A percentile compares a stretch with the other conserved stretches of the same genome.
phyloP scores from a whole-genome alignment of 2,888 invertebrate genomes.

The Adela reaumurella region DNA sequence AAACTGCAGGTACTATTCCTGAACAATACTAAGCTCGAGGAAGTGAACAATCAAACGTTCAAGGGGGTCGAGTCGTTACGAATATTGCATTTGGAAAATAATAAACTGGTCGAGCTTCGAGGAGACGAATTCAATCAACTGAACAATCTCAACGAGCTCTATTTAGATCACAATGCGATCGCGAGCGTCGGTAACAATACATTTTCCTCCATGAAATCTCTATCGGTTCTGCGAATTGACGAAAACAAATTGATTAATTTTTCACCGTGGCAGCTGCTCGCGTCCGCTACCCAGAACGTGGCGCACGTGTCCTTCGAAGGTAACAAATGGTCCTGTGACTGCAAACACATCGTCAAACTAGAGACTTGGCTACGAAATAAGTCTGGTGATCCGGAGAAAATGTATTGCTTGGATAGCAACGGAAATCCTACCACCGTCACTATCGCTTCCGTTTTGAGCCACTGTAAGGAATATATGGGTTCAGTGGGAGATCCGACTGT shows the following conservation, averaged over 20 bases:
- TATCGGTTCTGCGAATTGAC: conserved; percentile 71
- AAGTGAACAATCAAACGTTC: conserved; percentile 76
- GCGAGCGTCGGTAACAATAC: conserved; percentile 72
- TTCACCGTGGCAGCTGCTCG: conserved; percentile 67
- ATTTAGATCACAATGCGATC: conserved; percentile 76
- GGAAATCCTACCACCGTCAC: conserved; percentile 51
- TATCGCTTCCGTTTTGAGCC: conserved; percentile 50
- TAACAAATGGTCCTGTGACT: conserved; percentile 82
- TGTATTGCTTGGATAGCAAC: conserved; percentile 62
- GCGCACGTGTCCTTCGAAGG: conserved; percentile 71
- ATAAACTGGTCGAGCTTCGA: conserved; percentile 67
- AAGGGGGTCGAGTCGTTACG: conserved; percentile 72
- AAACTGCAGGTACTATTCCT: conserved; percentile 72
- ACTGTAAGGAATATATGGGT: conserved; percentile 63
- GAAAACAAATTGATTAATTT: conserved; percentile 75
- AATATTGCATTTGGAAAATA: conserved; percentile 74
- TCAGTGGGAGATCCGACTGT: conserved; percentile 40
- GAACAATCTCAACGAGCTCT: conserved; percentile 69
- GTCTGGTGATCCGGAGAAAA: conserved; percentile 64
- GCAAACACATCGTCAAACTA: conserved; percentile 66
- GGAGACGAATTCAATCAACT: conserved; percentile 78
- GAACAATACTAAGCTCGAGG: conserved; percentile 71
- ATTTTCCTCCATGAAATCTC: conserved; percentile 68
- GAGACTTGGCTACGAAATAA: conserved; percentile 66
- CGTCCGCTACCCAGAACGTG: conserved; percentile 55